Evolutionary conservation across 2,888 invertebrate species (phyloP).

Genomic region (Ametastegia equiseti): DNA sequence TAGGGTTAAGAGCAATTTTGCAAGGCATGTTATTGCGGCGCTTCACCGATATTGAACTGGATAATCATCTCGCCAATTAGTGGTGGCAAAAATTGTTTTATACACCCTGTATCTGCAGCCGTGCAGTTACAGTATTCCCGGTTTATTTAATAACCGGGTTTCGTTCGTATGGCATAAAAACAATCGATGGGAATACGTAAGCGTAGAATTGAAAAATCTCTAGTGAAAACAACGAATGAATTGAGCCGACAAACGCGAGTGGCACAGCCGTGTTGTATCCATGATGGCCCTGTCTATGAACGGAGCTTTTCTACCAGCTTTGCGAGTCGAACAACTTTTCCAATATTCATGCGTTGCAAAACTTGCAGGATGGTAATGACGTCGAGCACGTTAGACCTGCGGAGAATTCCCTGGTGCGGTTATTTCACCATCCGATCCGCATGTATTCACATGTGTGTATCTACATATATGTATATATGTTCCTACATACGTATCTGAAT

Average conservation of each 20-base stretch:
- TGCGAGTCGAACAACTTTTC: constrained; percentile 26
- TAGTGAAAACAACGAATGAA: constrained; percentile 33
- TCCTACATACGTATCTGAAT: background rate
- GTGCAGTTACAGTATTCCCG: background rate
- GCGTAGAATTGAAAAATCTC: constrained; percentile 30
- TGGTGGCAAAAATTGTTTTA: no score
- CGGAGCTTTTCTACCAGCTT: background rate
- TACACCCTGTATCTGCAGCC: no score
- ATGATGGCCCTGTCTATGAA: background rate
- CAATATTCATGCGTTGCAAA: constrained; percentile 39
- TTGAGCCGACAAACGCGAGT: constrained; percentile 25
- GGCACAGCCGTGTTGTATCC: background rate
- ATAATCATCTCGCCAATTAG: no score
- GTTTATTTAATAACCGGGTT: constrained; percentile 22
- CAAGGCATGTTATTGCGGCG: no score
- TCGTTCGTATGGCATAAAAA: background rate
- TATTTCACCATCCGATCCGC: no score
- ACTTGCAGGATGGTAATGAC: constrained; percentile 30
- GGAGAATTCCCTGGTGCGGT: constrained; percentile 11
- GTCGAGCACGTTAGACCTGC: constrained; percentile 20
- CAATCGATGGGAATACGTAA: constrained; percentile 34
- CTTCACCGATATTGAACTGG: no score
- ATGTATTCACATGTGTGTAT: background rate
- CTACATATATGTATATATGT: background rate
- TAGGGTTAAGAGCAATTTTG: no score